Evolutionary conservation across 2,113 vertebrate genomes (phyloP).

Genomic region (Phrynosoma platyrhinos): DNA sequence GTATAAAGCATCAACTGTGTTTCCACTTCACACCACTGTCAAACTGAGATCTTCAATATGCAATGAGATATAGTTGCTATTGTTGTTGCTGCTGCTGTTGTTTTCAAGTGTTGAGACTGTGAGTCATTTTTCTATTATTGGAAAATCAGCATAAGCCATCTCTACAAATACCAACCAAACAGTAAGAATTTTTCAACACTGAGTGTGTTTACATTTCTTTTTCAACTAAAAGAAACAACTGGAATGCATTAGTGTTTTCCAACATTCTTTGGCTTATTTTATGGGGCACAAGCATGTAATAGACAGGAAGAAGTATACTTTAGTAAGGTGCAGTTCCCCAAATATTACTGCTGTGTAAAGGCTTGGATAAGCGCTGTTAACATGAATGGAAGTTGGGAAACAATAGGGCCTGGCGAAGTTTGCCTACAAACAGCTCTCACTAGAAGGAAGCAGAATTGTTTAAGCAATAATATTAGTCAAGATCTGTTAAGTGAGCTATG

Average conservation of each 20-base stretch:
- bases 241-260: slow-evolving; percentile 22
- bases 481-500: slow-evolving; percentile 70
- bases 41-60: background rate
- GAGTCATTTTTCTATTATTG: background rate
- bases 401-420: background rate
- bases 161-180: slow-evolving; percentile 30
- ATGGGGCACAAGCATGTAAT: slow-evolving; percentile 16
- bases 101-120: background rate
- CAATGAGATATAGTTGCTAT: too few species aligned
- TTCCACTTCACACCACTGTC: background rate
- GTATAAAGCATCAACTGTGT: background rate
- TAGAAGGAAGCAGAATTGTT: too few species aligned
- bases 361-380: background rate
- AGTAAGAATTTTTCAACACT: slow-evolving; percentile 20
- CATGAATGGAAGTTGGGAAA: background rate
- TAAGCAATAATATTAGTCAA: slow-evolving; percentile 62
- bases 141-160: slow-evolving; percentile 10
- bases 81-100: too few species aligned
- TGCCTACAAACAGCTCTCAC: too few species aligned
- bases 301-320: slow-evolving; percentile 37
- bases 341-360: background rate
- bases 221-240: slow-evolving; percentile 49
- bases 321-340: background rate
- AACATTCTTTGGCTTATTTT: slow-evolving; percentile 31
- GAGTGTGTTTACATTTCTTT: slow-evolving; percentile 28